Percentiles rank a stretch among this genome's conserved stretches.
phyloP scores from a whole-genome alignment of 2,797 vertebrate genomes.

The Acanthopagrus latus region DNA sequence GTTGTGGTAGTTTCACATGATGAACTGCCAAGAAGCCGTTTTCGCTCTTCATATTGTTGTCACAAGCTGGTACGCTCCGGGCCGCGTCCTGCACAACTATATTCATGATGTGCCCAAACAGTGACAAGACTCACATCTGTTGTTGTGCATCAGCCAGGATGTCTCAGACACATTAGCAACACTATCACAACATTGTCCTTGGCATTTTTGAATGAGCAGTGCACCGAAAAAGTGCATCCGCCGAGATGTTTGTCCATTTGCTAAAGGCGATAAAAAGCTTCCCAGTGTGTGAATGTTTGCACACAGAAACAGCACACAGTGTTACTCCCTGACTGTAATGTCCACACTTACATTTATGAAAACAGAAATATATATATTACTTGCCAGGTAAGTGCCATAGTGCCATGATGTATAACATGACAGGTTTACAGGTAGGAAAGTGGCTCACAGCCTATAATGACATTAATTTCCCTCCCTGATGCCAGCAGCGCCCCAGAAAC shows the following conservation, averaged over 20 bases:
- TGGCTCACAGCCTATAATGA: background rate
- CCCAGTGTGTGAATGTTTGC: background rate
- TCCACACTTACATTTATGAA: background rate
- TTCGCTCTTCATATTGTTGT: constrained; percentile 19
- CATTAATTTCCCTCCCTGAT: background rate
- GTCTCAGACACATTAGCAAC: constrained; percentile 16
- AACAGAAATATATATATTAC: background rate
- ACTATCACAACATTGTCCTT: constrained; percentile 1
- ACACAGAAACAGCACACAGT: background rate
- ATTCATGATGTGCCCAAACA: constrained; percentile 24
- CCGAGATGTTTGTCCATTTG: background rate
- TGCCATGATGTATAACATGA: background rate
- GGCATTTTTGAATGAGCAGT: constrained; percentile 9
- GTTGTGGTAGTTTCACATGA: constrained; percentile 10
- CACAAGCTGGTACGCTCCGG: background rate
- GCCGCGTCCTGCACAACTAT: constrained; percentile 27
- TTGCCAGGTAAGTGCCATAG: background rate
- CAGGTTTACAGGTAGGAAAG: background rate
- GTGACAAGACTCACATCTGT: constrained; percentile 31
- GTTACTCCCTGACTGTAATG: background rate
- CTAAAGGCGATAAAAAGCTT: background rate
- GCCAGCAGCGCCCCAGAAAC: background rate
- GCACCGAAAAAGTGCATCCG: background rate
- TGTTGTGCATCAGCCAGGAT: constrained; percentile 12
- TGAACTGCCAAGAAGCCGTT: constrained; percentile 16